Evolutionary conservation across 2,113 vertebrate genomes (phyloP).

Genomic region (Chitala chitala): DNA sequence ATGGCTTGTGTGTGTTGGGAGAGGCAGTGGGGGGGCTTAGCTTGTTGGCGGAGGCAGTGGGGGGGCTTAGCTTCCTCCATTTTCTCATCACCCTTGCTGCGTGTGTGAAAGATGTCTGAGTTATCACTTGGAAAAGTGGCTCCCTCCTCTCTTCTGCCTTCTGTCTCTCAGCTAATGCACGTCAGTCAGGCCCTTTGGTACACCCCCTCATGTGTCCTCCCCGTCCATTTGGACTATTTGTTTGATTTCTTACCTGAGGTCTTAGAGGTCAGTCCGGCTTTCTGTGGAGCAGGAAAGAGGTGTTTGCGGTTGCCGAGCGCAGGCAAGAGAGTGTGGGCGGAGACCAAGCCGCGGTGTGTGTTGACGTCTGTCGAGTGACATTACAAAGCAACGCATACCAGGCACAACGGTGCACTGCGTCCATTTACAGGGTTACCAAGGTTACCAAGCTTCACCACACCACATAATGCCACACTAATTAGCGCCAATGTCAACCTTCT

Average conservation of each 20-base stretch:
- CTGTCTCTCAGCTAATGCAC: neutral
- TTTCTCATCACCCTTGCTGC: neutral
- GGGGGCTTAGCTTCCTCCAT: neutral
- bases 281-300: neutral
- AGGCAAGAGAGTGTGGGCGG: neutral
- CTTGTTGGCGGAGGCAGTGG: neutral
- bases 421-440: no score
- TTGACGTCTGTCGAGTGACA: neutral
- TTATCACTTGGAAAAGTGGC: conserved; percentile 6
- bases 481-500: no score
- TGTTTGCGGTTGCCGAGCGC: conserved; percentile 1
- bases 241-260: neutral
- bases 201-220: neutral
- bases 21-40: neutral
- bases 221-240: conserved; percentile 3
- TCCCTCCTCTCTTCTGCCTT: neutral
- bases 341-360: neutral
- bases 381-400: no score
- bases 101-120: neutral
- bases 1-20: no score
- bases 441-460: no score
- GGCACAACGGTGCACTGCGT: no score
- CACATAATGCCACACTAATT: no score
- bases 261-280: neutral
- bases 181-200: neutral